Evolutionary conservation across 1,140 invertebrate species (phyloP), one percentile per base, ranked within the genome.

Genomic region (Pseudomyrmex flavicornis): DNA sequence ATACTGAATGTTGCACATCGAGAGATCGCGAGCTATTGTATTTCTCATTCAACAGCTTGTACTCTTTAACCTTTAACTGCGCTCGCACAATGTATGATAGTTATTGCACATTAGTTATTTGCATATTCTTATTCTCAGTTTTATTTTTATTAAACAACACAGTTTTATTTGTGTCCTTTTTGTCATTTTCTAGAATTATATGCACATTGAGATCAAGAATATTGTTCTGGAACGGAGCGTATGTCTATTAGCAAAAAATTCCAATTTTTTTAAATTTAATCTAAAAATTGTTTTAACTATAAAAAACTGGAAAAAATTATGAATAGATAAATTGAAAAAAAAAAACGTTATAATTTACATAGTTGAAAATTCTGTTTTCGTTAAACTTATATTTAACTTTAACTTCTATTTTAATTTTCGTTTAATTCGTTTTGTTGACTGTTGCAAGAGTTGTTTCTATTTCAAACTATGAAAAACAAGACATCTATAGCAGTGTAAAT

Each of bases 11-110:
- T 59, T 10, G 44, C 54, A 69, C 20, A 17, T 54, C 66, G 76
- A 80, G 76, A 54, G 76, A 54, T 72, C 76, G 44, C 44, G n/a
- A 59, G 65, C 15, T 35, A 80, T 80, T 80, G 70, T 72, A 70
- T 72, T 70, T 80, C 72, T 70, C 68, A 80, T 80, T 80, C 56
- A 72, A 48, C 44, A 59, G 17, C 63, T 58, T 15, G 65, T 17
- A 72, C 20, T 80, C n/a, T 80, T 70, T 58, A 77, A 80, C 56
- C 66, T 72, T 80, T 70, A 72, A 48, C 44, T 48, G 52, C 63
- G 12, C 8, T n/a, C 75, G 7, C 52, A 1, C 1, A 35, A 2
- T 26, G 20, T 15, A 58, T 8, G 54, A 59, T n/a, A 50, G 20
- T 35, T 9, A 15, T 50, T 5, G 8, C 22, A 59, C 15, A 50